A percentile compares a stretch with the other conserved stretches of the same genome.
Conservation (phyloP, 2,113 vertebrate genomes). For the Pelecanoides urinatrix region DNA sequence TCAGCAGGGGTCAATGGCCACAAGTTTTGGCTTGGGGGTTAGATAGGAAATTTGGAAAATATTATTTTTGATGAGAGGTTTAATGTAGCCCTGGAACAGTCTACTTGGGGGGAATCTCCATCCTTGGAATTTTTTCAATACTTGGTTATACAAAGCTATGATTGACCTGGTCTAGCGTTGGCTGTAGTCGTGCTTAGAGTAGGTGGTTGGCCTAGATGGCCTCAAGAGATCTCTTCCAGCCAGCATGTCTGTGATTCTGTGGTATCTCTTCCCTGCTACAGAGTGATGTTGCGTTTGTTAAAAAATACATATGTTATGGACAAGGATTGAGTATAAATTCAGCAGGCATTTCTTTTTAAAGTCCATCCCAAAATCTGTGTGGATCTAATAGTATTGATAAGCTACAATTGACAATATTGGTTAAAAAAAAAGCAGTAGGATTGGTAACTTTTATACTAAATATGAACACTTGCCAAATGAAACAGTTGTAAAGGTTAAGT, state of each 20-base stretch:
- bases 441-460: not conserved
- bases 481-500: not conserved
- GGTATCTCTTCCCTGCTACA: not conserved
- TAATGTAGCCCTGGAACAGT: not conserved
- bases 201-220: not conserved
- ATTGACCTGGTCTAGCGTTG: not conserved
- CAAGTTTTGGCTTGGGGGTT: not conserved
- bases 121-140: not conserved
- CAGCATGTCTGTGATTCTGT: not conserved
- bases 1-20: not conserved
- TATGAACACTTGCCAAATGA: not conserved
- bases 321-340: not conserved
- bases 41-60: not conserved
- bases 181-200: not conserved
- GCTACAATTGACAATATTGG: not conserved
- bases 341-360: not conserved
- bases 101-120: not conserved
- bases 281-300: not conserved
- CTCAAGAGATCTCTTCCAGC: not conserved
- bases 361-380: not conserved
- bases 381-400: not conserved
- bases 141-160: not conserved
- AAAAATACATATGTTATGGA: accelerated
- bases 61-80: not conserved
- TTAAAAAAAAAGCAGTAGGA: not conserved